Evolutionary conservation across 2,888 invertebrate genomes (phyloP), one percentile per base, ranked within the genome.

Genomic region (Pyrrhia umbra): DNA sequence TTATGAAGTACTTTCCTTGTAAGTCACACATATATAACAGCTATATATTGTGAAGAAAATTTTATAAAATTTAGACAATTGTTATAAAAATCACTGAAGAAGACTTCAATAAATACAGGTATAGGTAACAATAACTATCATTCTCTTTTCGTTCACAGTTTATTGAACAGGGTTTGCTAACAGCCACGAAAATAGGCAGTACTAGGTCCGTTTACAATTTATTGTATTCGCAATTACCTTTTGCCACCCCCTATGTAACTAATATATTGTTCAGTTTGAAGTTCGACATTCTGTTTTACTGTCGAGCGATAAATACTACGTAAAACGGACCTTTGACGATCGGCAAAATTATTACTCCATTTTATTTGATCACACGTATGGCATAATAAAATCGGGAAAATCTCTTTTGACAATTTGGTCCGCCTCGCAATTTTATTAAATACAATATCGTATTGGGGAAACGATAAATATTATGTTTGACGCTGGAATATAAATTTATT

Each of bases 361-460:
- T 79, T 79, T 68, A 76, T 79, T 67, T 59, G 64, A 37, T 58
- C 50, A 18, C 42, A 43, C 61, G 64, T 65, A 58, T 65, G 74
- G 51, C 50, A 66, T 43, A 65, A 66, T 68, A 68, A 65, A 75
- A 65, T 65, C 27, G 43, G 43, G 37, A 21, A 64, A 62, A 66
- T 54, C 63, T 61, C 63, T 56, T 63, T 49, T 51, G 27, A 16
- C 59, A 59, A 46, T 52, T 46, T 27, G 15, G 37, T 37, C 9
- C n/a, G 43, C 25, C 47, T 16, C 30, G 6, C 37, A 34, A 57
- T 46, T n/a, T 55, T 52, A 50, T 56, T 58, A 45, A 49, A 58
- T 18, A 34, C 20, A 34, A 30, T 13, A 25, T 23, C 15, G 16
- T 20, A 37, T 18, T 27, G 18, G 27, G 6, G 21, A 50, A 34